Evolutionary conservation across 2,797 vertebrate genomes (phyloP).

Genomic region (Halcyon smyrnensis): DNA sequence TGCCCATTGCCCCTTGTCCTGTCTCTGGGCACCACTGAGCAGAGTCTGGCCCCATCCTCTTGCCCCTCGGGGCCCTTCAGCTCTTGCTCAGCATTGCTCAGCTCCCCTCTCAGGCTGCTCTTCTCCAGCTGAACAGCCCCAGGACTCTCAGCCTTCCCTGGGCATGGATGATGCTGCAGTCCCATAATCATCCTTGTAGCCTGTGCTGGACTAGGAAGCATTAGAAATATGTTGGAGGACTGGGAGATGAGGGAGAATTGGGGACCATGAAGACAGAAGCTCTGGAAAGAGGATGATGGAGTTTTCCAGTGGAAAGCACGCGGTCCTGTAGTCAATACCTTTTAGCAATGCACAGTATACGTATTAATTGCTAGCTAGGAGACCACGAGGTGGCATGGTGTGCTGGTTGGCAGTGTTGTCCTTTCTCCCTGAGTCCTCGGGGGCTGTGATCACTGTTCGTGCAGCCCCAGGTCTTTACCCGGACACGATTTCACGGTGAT

Average conservation of each 20-base stretch:
- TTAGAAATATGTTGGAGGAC: background rate
- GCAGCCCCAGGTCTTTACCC: background rate
- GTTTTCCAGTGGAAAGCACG: background rate
- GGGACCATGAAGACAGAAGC: background rate
- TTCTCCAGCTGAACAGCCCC: too few relatives aligned
- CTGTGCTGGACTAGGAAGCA: too few relatives aligned
- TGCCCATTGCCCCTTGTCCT: too few relatives aligned
- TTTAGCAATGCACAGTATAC: background rate
- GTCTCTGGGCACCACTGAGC: too few relatives aligned
- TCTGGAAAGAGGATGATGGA: background rate
- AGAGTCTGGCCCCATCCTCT: too few relatives aligned
- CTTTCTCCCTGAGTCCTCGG: background rate
- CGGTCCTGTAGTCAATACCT: background rate
- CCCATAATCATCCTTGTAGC: too few relatives aligned
- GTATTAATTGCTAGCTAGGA: background rate
- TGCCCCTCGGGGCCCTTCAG: too few relatives aligned
- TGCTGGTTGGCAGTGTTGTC: background rate
- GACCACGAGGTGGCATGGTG: background rate
- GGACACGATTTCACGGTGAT: background rate
- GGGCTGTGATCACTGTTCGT: background rate
- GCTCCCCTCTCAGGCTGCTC: too few relatives aligned
- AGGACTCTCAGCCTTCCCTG: too few relatives aligned
- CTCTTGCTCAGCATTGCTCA: too few relatives aligned
- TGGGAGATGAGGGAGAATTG: background rate
- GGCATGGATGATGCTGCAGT: too few relatives aligned